Evolutionary conservation across 2,797 vertebrate genomes (phyloP).

Genomic region (Anabacerthia variegaticeps): DNA sequence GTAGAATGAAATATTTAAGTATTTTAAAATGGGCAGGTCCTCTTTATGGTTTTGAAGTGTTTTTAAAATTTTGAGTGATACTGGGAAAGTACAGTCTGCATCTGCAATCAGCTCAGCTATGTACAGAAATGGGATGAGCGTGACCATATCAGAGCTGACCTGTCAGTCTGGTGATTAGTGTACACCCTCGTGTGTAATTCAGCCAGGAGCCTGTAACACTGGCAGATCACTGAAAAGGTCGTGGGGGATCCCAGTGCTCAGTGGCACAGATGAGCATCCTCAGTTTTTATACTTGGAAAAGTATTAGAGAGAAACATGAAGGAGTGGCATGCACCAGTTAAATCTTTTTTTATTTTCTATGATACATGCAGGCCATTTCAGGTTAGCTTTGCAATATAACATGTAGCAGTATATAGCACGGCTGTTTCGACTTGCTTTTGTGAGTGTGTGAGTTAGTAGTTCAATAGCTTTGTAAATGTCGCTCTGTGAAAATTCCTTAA

Average conservation of each 20-base stretch:
- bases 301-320: neutral
- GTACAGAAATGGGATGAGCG: neutral
- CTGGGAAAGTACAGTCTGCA: neutral
- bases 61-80: neutral
- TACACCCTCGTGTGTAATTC: neutral
- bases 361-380: neutral
- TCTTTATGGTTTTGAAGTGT: neutral
- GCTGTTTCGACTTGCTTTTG: neutral
- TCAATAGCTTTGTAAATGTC: constrained; percentile 39
- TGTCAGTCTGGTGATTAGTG: neutral
- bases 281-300: neutral
- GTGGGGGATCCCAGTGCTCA: neutral
- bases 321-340: neutral
- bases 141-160: neutral
- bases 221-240: neutral
- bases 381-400: neutral
- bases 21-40: neutral
- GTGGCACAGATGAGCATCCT: neutral
- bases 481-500: neutral
- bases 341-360: accelerated
- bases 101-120: accelerated
- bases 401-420: neutral
- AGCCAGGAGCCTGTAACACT: neutral
- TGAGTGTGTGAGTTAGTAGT: neutral
- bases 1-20: neutral